Conservation (phyloP, 2,113 vertebrate species). For the Oncorhynchus tshawytscha region DNA sequence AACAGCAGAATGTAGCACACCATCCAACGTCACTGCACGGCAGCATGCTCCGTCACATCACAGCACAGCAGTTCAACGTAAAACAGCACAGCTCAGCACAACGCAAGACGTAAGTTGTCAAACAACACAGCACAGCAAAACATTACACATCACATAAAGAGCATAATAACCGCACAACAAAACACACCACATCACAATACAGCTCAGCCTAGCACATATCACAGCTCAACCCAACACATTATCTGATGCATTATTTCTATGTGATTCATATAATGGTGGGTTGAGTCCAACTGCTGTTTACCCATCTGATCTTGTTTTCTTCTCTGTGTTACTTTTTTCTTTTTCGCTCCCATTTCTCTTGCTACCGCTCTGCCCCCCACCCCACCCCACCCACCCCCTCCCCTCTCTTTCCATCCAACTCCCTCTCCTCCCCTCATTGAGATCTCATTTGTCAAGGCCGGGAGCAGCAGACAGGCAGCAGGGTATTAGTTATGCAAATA, state of each 20-base stretch:
- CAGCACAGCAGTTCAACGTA: slow-evolving; percentile 1
- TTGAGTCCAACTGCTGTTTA: no score
- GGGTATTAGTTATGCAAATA: slow-evolving; percentile 91
- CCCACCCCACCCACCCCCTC: slow-evolving; percentile 65
- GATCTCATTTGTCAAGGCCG: slow-evolving; percentile 82
- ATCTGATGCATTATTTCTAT: no score
- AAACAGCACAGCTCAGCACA: no score
- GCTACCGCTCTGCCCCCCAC: slow-evolving; percentile 20
- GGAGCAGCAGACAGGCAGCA: slow-evolving; percentile 61
- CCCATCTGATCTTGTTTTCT: background rate
- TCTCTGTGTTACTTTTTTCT: background rate
- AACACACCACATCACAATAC: no score
- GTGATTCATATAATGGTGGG: no score
- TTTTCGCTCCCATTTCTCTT: background rate
- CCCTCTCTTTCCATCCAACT: slow-evolving; percentile 17
- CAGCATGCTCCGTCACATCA: slow-evolving; percentile 2
- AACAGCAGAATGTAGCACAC: no score
- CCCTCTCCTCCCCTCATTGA: slow-evolving; percentile 63
- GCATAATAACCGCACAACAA: no score
- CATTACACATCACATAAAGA: no score
- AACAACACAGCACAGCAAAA: background rate
- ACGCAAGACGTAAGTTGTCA: no score
- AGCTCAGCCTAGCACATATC: no score
- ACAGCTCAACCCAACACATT: no score
- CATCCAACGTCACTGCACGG: background rate